Percentiles rank a stretch among this genome's conserved stretches.
Evolutionary conservation across 1,140 invertebrate genomes (phyloP).

Genomic region (Magallana ariakensis): DNA sequence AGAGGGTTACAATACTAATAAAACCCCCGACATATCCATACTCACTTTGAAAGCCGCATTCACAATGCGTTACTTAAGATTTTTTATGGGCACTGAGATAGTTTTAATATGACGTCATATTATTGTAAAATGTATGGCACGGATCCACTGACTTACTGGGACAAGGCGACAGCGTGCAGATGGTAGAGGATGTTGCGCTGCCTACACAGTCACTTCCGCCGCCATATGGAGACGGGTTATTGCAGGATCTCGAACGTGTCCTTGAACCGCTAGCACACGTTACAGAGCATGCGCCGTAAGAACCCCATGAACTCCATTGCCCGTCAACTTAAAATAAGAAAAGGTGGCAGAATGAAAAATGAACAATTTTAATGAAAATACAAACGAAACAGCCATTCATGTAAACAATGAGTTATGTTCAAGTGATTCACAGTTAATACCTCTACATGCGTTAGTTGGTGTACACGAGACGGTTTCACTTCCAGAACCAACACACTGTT

Average conservation of each 20-base stretch:
- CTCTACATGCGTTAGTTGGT: conserved; percentile 40
- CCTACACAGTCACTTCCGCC: conserved; percentile 66
- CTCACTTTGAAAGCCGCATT: neutral
- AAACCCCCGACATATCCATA: neutral
- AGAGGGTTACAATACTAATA: neutral
- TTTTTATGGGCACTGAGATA: neutral
- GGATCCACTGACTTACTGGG: conserved; percentile 20
- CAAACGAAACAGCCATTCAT: neutral
- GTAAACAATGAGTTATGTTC: neutral
- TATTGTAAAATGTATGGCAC: too few relatives aligned
- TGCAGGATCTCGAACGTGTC: conserved; percentile 83
- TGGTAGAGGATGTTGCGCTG: conserved; percentile 5
- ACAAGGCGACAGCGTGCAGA: conserved; percentile 50
- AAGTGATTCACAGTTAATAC: conserved; percentile 30
- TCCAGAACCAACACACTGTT: conserved; percentile 58
- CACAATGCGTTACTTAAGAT: neutral
- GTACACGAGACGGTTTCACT: conserved; percentile 55
- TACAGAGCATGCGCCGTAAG: conserved; percentile 84
- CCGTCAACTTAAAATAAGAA: conserved; percentile 36
- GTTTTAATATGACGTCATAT: neutral
- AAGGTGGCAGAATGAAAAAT: conserved; percentile 41
- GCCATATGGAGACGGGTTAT: conserved; percentile 80
- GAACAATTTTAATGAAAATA: conserved; percentile 68
- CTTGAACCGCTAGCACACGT: conserved; percentile 83
- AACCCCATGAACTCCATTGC: conserved; percentile 80